Percentiles rank a stretch among this genome's conserved stretches.
Evolutionary conservation across 2,888 invertebrate species (phyloP).

Genomic region (Tetheella fluctuosa): DNA sequence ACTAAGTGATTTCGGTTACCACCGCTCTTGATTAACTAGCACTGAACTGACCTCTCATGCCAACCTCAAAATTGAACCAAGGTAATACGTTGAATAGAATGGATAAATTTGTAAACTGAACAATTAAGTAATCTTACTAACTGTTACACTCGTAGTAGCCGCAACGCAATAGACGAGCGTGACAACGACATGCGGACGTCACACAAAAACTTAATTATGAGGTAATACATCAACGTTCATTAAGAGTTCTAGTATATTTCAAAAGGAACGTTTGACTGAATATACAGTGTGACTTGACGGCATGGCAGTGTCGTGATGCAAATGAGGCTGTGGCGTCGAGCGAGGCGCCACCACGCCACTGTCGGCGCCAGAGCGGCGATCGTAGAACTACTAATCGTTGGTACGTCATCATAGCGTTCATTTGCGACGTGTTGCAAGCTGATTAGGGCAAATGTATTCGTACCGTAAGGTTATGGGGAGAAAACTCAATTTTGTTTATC

Average conservation of each 20-base stretch:
- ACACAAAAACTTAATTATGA: neutral
- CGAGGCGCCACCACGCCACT: slow-evolving; percentile 54
- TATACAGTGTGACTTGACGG: slow-evolving; percentile 22
- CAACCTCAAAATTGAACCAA: neutral
- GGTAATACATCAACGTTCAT: neutral
- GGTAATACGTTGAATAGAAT: too few relatives aligned
- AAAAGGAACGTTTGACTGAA: slow-evolving; percentile 40
- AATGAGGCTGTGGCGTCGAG: slow-evolving; percentile 60
- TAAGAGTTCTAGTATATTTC: neutral
- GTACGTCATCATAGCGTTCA: slow-evolving; percentile 23
- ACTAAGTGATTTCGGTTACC: slow-evolving; percentile 13
- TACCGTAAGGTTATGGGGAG: neutral
- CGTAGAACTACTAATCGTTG: slow-evolving; percentile 51
- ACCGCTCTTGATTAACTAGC: slow-evolving; percentile 10
- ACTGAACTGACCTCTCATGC: slow-evolving; percentile 15
- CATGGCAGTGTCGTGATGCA: slow-evolving; percentile 57
- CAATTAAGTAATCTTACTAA: too few relatives aligned
- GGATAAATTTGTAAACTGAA: too few relatives aligned
- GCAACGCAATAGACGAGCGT: neutral
- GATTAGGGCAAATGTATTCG: neutral
- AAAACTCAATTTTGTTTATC: neutral
- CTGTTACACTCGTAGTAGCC: too few relatives aligned
- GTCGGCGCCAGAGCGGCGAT: slow-evolving; percentile 52
- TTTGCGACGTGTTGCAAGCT: slow-evolving; percentile 7
- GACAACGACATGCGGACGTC: neutral